Evolutionary conservation across 35 echinoderm and acorn worm species (phyloP).

Genomic region (Apostichopus parvimensis): DNA sequence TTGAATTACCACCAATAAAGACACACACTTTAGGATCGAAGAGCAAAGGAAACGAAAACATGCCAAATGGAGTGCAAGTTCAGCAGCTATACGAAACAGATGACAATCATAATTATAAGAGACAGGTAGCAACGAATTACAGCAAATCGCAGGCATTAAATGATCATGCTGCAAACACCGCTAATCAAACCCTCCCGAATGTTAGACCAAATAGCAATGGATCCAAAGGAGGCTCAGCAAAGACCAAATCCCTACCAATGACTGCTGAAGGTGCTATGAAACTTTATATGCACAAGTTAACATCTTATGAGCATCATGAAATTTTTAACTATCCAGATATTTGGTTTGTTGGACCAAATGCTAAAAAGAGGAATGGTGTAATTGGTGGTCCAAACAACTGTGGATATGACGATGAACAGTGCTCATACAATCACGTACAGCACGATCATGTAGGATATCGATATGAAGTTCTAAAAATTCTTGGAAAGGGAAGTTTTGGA

Average conservation of each 20-base stretch:
- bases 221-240: constrained; percentile 92
- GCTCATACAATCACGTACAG: constrained; percentile 97
- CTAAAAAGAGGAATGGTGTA: constrained; percentile 96
- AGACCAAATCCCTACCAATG: constrained; percentile 78
- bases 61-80: constrained; percentile 87
- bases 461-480: constrained; percentile 99
- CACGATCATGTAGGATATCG: constrained; percentile 97
- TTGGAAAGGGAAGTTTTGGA: constrained; percentile 99
- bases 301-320: constrained; percentile 98
- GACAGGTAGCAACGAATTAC: constrained; percentile 49
- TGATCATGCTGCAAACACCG: constrained; percentile 60
- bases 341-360: constrained; percentile 98
- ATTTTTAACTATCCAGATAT: constrained; percentile 92
- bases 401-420: constrained; percentile 99
- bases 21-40: constrained; percentile 81
- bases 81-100: constrained; percentile 95
- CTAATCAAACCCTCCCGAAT: constrained; percentile 65
- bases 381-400: constrained; percentile 97
- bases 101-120: constrained; percentile 95
- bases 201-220: constrained; percentile 85
- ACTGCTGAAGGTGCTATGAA: constrained; percentile 97
- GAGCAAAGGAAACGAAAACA: constrained; percentile 84
- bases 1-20: constrained; percentile 98
- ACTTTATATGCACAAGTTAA: constrained; percentile 98
- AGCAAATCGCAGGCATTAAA: constrained; percentile 58